Base-by-base conservation (phyloP, 2,113 vertebrate species). In the Polyodon spathula region DNA sequence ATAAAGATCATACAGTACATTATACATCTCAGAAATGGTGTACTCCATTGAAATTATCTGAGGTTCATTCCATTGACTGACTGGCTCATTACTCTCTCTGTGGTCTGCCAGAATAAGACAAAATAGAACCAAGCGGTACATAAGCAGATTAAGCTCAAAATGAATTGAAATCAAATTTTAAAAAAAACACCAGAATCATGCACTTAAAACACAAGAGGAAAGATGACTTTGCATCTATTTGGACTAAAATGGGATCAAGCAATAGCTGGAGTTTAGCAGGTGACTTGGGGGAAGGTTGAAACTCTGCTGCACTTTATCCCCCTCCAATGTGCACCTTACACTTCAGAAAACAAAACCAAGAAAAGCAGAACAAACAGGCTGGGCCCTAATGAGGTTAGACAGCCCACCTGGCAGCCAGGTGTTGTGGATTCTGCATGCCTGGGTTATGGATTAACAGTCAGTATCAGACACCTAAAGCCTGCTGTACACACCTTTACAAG, bases 381-480 rank as follows among this genome's bases (percentile, higher is more conserved):
- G 12, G 62, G n/a, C 39, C 63, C 66, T 53, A 74, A 61, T 61
- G 51, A 64, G 66, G 54, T 56, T 65, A 66, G 76, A 56, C 69
- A 72, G 40, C 60, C 73, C 70, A 73, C 78, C 77, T 78, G 76
- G 44, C 0, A 8, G 55, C 73, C 82, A 83, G 79, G 77, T 84
- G 80, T 17, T 78, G 66, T 62, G 61, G 64, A 27, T 56, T 44
- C 66, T 67, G 66, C 62, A 62, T 37, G 56, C 59, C n/a, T 62
- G 53, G 60, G 66, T 80, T 76, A 72, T 62, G 68, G 70, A 73
- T 82, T 82, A 80, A 81, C 73, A 66, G 56, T 40, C 64, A 57
- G 67, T 69, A 68, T 73, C 61, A 66, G 58, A 62, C 69, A 63
- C 11, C 6, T 43, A 37, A 6, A 52, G 17, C 57, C 46, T 61